Percentiles rank a stretch among this genome's conserved stretches.
Conservation (phyloP, 2,888 invertebrate species). For the Cecidostiba fungosa region DNA sequence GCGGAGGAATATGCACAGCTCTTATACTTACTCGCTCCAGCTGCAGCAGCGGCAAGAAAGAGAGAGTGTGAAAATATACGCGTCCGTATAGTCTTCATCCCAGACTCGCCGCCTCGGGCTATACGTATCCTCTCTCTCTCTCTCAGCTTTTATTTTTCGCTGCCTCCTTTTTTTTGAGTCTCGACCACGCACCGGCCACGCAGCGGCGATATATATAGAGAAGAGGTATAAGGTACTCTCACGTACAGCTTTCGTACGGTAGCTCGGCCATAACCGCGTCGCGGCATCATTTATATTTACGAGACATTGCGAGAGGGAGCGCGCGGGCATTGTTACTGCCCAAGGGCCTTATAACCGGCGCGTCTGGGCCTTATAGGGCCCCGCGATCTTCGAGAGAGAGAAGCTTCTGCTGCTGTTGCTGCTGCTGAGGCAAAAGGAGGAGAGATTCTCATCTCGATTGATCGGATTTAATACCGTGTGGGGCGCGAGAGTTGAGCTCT, state of each 20-base stretch:
- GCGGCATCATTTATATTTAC: conserved; percentile 80
- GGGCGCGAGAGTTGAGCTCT: conserved; percentile 42
- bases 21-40: neutral
- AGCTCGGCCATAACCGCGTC: conserved; percentile 77
- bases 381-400: conserved; percentile 66
- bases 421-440: neutral
- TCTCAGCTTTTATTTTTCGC: conserved; percentile 46
- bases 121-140: conserved; percentile 67
- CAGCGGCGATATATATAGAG: conserved; percentile 16
- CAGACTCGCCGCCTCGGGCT: conserved; percentile 14
- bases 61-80: conserved; percentile 48
- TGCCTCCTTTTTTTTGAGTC: neutral
- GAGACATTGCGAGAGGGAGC: conserved; percentile 73
- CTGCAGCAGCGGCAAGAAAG: neutral
- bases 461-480: conserved; percentile 69
- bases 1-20: conserved; percentile 40
- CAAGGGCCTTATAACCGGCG: conserved; percentile 73
- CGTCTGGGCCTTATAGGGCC: conserved; percentile 74
- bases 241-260: conserved; percentile 70
- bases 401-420: neutral
- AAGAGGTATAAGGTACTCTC: conserved; percentile 59
- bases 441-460: conserved; percentile 70
- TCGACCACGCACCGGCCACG: conserved; percentile 11
- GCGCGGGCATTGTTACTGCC: conserved; percentile 73
- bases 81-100: conserved; percentile 30